These are phyloP conservation scores for Trachelipus rathkii DNA, from an alignment of 1,140 invertebrate species.

Conservation along the genomic window DNA sequence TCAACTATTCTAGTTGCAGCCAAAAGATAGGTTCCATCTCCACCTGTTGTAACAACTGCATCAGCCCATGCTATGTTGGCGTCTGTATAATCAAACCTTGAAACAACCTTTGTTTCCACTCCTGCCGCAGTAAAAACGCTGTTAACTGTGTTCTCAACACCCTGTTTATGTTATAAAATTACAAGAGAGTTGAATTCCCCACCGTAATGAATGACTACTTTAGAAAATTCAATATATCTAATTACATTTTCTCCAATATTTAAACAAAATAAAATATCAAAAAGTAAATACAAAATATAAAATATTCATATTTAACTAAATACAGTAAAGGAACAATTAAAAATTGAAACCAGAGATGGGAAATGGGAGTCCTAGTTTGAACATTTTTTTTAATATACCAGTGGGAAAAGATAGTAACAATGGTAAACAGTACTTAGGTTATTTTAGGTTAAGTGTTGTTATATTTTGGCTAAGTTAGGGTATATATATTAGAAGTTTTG, in stretches of 20 bases:
- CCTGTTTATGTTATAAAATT: constrained; percentile 31
- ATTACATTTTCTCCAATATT: not conserved
- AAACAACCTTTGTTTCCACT: constrained; percentile 74
- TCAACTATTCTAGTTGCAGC: constrained; percentile 77
- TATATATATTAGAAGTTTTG: too few species aligned
- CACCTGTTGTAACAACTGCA: constrained; percentile 88
- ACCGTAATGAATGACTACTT: not conserved
- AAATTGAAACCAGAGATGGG: not conserved
- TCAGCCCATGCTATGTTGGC: constrained; percentile 83
- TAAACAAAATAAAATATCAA: not conserved
- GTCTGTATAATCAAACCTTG: constrained; percentile 66
- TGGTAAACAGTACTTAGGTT: too few species aligned
- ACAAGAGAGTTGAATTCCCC: constrained; percentile 18
- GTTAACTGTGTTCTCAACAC: constrained; percentile 43
- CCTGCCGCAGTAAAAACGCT: constrained; percentile 51
- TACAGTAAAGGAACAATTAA: not conserved
- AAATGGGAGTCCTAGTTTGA: too few species aligned
- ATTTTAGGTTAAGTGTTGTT: too few species aligned
- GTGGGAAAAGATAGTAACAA: too few species aligned
- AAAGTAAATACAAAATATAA: not conserved
- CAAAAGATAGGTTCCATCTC: constrained; percentile 95
- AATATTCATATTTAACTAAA: not conserved
- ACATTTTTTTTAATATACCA: too few species aligned
- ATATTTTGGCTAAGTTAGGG: too few species aligned
- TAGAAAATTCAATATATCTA: not conserved